Evolutionary conservation across 2,888 invertebrate genomes (phyloP), one percentile per base, ranked within the genome.

Genomic region (Calameuta pallipes): DNA sequence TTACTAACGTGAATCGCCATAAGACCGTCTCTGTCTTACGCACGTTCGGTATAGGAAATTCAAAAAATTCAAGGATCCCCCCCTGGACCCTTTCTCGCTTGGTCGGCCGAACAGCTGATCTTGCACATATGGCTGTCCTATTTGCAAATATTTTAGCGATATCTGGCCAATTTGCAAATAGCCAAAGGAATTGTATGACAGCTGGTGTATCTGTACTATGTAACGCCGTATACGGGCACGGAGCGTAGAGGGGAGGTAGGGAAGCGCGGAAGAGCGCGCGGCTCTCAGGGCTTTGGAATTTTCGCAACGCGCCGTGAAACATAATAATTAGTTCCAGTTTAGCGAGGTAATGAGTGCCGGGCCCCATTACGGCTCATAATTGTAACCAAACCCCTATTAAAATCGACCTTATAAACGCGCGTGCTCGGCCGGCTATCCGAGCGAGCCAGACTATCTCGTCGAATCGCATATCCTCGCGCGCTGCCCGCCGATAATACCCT

Each of bases 401-500:
- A 87, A 88, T 88, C 86, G 87, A 87, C 86, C 86, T 87, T 86
- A 87, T 87, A 87, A 88, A 85, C 84, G 86, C 83, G 87, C 80
- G 56, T 56, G 86, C 82, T 77, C 80, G 79, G 79, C 78, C 76
- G 33, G n/a, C 30, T 69, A 34, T 11, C 75, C 41, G 33, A 76
- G 81, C 79, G 68, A 78, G 80, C 76, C 80, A 79, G 80, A 84
- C 84, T 89, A 89, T 89, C 89, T 85, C 85, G 80, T 86, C 83
- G 86, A 87, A 89, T 89, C 89, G 88, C 88, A 83, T 82, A 88
- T 87, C 84, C 86, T 84, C 85, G 86, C 88, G 84, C 83, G 71
- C 86, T 83, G 84, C 80, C 83, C 85, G 87, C 85, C 87, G 85
- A 87, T 89, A 89, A 89, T 89, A 89, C 89, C 89, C 89, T 89